Percentiles rank a stretch among this genome's conserved stretches.
phyloP scores from a whole-genome alignment of 1,140 invertebrate genomes.

The Drosophila malerkotliana region DNA sequence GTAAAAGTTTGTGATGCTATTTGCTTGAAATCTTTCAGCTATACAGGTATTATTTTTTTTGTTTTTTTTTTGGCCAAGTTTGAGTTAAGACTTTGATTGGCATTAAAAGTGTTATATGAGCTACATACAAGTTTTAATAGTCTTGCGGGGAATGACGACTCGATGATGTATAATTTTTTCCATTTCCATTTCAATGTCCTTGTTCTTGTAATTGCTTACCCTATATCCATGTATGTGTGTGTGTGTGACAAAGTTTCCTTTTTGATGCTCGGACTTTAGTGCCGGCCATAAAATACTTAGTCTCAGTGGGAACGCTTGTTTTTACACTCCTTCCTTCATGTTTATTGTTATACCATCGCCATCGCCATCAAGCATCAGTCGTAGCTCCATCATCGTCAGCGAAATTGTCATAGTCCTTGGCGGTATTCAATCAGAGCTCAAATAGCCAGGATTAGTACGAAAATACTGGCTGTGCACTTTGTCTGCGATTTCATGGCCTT shows the following conservation, averaged over 20 bases:
- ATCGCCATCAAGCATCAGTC: slow-evolving; percentile 56
- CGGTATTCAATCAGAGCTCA: slow-evolving; percentile 69
- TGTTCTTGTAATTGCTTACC: slow-evolving; percentile 61
- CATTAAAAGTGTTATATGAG: slow-evolving; percentile 75
- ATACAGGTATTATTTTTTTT: slow-evolving; percentile 11
- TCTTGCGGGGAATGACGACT: slow-evolving; percentile 34
- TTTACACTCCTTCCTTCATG: slow-evolving; percentile 67
- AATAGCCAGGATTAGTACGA: slow-evolving; percentile 56
- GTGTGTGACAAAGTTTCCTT: slow-evolving; percentile 67
- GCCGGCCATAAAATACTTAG: slow-evolving; percentile 69
- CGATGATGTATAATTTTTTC: slow-evolving; percentile 24
- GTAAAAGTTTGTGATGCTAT: slow-evolving; percentile 49
- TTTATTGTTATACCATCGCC: slow-evolving; percentile 73
- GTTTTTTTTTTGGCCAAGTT: slow-evolving; percentile 24
- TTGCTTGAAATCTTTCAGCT: slow-evolving; percentile 23
- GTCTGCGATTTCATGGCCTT: slow-evolving; percentile 45
- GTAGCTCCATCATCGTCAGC: slow-evolving; percentile 51
- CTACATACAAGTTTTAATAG: slow-evolving; percentile 75
- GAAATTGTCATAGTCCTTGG: slow-evolving; percentile 50
- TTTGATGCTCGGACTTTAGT: slow-evolving; percentile 68
- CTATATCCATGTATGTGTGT: neutral
- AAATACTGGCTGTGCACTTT: slow-evolving; percentile 34
- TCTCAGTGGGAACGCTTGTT: slow-evolving; percentile 56
- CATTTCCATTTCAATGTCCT: slow-evolving; percentile 45
- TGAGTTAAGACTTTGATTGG: slow-evolving; percentile 68